These are phyloP conservation scores for Oegoconia quadripuncta DNA, from an alignment of 2,888 invertebrate genomes.

Conservation along the genomic window DNA sequence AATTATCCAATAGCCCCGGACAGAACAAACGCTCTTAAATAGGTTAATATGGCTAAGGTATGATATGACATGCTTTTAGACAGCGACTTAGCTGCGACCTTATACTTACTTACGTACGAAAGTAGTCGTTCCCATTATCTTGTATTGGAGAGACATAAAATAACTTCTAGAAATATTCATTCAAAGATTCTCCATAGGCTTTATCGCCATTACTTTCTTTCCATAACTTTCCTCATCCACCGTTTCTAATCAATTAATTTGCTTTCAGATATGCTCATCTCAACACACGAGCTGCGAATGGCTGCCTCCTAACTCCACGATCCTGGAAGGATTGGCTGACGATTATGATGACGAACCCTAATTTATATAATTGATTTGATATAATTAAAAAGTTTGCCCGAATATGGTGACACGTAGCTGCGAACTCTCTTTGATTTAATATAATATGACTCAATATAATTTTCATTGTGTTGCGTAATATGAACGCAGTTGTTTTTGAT, in stretches of 20 bases:
- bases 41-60: no score
- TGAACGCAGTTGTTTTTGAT: background rate
- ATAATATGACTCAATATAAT: background rate
- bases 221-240: no score
- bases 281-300: conserved; percentile 67
- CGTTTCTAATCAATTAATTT: conserved; percentile 1
- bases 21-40: no score
- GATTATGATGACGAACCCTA: conserved; percentile 22
- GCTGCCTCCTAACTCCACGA: conserved; percentile 80
- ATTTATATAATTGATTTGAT: conserved; percentile 1
- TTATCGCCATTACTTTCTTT: background rate
- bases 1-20: no score
- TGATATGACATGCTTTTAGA: no score
- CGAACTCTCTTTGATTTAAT: background rate
- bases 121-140: no score
- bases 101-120: no score
- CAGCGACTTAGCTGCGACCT: no score
- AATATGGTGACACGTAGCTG: background rate
- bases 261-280: conserved; percentile 49
- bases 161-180: no score
- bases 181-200: no score
- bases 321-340: conserved; percentile 52
- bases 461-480: background rate
- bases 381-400: background rate
- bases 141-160: no score